Evolutionary conservation across 2,888 invertebrate genomes (phyloP).

Genomic region (Augochlorella aurata): DNA sequence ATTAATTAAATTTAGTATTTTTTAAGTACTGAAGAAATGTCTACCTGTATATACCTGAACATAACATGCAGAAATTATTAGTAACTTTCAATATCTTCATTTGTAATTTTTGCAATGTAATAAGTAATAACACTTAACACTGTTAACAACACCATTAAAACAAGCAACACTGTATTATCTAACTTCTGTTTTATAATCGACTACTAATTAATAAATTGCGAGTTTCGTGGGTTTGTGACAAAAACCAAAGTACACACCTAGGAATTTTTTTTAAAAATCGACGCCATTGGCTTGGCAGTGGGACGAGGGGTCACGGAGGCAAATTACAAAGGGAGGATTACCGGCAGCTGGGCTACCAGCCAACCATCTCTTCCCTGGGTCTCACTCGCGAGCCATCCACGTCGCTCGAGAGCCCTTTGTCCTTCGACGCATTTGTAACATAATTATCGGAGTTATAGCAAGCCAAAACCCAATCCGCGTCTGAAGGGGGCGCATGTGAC

Average conservation of each 20-base stretch:
- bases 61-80: too few species aligned
- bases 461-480: slow-evolving; percentile 78
- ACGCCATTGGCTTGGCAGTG: slow-evolving; percentile 74
- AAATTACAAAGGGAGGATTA: slow-evolving; percentile 82
- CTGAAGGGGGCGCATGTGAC: slow-evolving; percentile 72
- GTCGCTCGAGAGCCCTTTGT: slow-evolving; percentile 79
- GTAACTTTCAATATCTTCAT: too few species aligned
- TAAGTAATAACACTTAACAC: too few species aligned
- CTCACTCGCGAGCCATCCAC: slow-evolving; percentile 73
- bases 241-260: not conserved
- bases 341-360: slow-evolving; percentile 81
- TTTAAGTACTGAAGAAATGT: too few species aligned
- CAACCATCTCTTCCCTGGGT: slow-evolving; percentile 73
- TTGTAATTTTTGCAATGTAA: too few species aligned
- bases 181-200: too few species aligned
- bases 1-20: too few species aligned
- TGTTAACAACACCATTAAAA: too few species aligned
- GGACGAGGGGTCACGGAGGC: slow-evolving; percentile 78
- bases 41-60: too few species aligned
- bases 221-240: too few species aligned
- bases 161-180: too few species aligned
- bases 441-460: slow-evolving; percentile 82
- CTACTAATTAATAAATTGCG: too few species aligned
- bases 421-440: slow-evolving; percentile 81
- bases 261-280: slow-evolving; percentile 47